Percentiles rank a stretch among this genome's conserved stretches.
Evolutionary conservation across 2,113 vertebrate genomes (phyloP).

Genomic region (Nesospiza acunhae): DNA sequence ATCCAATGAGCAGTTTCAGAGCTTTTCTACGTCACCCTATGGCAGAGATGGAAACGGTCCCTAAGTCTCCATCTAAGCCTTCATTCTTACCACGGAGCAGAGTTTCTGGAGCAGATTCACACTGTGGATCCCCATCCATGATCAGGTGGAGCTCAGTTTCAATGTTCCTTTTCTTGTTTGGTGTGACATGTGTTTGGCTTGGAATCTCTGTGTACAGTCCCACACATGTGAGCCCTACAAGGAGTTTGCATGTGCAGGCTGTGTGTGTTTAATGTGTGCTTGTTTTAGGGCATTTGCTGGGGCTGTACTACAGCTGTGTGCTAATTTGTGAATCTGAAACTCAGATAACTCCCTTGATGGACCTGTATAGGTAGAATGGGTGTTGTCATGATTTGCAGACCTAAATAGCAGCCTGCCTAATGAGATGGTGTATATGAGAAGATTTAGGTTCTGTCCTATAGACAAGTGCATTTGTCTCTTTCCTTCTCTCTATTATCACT

Average conservation of each 20-base stretch:
- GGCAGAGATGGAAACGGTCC: not conserved
- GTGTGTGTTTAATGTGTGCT: not conserved
- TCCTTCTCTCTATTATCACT: not conserved
- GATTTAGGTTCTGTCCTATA: not conserved
- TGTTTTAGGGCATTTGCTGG: not conserved
- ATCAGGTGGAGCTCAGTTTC: not conserved
- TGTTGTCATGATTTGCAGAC: not conserved
- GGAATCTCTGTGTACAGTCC: not conserved
- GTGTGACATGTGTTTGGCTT: accelerated
- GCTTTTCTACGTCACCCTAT: not conserved
- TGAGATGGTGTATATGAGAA: not conserved
- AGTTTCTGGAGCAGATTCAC: not conserved
- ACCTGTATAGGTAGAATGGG: not conserved
- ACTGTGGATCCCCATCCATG: not conserved
- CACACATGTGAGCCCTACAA: not conserved
- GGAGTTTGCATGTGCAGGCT: not conserved
- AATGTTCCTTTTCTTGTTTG: not conserved
- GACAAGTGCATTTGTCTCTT: not conserved
- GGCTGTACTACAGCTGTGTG: not conserved
- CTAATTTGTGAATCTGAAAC: not conserved
- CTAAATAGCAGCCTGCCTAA: not conserved
- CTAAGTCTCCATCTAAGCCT: not conserved
- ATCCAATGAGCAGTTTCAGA: not conserved
- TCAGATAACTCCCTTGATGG: not conserved
- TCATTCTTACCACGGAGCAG: not conserved